Evolutionary conservation across 1,140 invertebrate species (phyloP), one percentile per base, ranked within the genome.

Genomic region (Drosophila grimshawi): DNA sequence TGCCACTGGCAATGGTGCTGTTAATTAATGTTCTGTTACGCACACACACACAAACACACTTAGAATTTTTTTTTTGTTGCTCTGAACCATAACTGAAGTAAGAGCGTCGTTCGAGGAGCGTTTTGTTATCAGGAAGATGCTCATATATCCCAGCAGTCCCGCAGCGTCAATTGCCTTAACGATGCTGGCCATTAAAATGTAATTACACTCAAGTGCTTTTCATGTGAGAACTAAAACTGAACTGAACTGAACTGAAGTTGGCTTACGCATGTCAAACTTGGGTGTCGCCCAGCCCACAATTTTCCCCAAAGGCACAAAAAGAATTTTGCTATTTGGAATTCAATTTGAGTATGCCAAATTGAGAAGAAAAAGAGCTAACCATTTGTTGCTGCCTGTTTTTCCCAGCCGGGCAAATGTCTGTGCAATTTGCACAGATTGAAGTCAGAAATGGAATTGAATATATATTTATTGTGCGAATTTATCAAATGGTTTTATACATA

Each of bases 1-100:
- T 41, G 60, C 62, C 67, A 72, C 85, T 77, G 53, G 77, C 61
- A 49, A 61, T 43, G 53, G 62, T 57, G 57, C 55, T 67, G 56
- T 85, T 85, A 85, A 85, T 85, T 85, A 86, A 86, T 77, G 78
- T 78, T 75, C 62, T 78, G 81, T 76, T 68, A 48, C 43, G 57
- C 57, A 35, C 35, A 48, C 32, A 27, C 45, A 10, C 39, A 59
- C 46, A 66, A 7, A 30, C 37, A 59, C 19, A 59, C 30, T 49
- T 19, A 55, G 35, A 43, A 37, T 56, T 43, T 48, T 32, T 49
- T 82, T 79, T 83, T 82, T 76, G 83, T 82, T 63, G 11, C 45
- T 33, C 69, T 67, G 67, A 67, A 67, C 53, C 70, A 73, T 67
- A 73, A 73, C 19, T 46, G 30, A 30, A 65, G 19, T 30, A 19